Evolutionary conservation across 2,113 vertebrate species (phyloP).

Genomic region (Lepidothrix coronata): DNA sequence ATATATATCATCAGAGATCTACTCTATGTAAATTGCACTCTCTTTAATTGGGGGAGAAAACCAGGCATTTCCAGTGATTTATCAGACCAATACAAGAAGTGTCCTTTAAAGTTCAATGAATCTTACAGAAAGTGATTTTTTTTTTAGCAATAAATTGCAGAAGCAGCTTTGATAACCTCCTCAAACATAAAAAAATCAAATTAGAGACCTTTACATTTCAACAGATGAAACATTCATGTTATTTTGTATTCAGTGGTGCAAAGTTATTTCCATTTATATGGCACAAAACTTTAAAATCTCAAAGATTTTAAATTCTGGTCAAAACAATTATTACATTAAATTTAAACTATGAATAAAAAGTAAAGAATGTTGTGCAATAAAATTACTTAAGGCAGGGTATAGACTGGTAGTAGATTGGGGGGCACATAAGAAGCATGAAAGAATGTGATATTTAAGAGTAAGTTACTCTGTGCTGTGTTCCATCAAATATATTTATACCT

Average conservation of each 20-base stretch:
- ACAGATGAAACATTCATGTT: background rate
- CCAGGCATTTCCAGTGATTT: background rate
- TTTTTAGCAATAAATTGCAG: background rate
- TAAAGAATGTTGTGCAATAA: background rate
- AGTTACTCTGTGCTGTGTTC: background rate
- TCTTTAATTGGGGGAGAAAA: background rate
- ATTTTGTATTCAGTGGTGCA: background rate
- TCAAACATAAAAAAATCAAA: background rate
- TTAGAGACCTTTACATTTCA: background rate
- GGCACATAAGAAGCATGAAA: background rate
- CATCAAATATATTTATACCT: background rate
- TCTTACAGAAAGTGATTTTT: background rate
- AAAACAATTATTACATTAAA: background rate
- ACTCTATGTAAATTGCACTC: background rate
- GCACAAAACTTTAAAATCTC: background rate
- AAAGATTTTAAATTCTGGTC: background rate
- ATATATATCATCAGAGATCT: background rate
- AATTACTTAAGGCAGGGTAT: background rate
- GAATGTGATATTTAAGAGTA: background rate
- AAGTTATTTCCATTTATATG: background rate
- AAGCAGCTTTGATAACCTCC: background rate
- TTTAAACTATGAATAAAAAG: background rate
- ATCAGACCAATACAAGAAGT: background rate
- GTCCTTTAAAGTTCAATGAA: background rate
- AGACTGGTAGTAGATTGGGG: background rate